Evolutionary conservation across 2,113 vertebrate species (phyloP).

Genomic region (Hydropotes inermis): DNA sequence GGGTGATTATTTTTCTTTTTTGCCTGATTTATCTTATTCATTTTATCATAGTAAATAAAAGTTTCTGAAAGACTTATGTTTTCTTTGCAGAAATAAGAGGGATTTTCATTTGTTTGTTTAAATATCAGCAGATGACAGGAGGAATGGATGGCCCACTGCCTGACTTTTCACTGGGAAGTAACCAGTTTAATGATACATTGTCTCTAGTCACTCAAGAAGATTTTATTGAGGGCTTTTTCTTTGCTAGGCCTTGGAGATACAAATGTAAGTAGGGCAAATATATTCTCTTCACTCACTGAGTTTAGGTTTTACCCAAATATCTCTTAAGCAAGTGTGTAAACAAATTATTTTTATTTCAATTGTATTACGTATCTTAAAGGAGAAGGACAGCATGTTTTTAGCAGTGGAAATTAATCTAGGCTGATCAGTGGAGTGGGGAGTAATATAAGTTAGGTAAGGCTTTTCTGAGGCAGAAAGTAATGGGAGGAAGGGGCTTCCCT

Average conservation of each 20-base stretch:
- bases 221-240: neutral
- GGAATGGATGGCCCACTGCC: neutral
- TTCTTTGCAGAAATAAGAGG: neutral
- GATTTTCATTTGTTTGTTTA: neutral
- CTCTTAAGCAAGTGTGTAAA: neutral
- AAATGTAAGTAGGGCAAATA: neutral
- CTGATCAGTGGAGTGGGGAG: neutral
- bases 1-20: neutral
- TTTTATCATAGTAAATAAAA: neutral
- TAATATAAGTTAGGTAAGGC: neutral
- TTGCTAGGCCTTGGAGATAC: neutral
- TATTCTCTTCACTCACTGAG: neutral
- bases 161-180: neutral
- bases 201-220: neutral
- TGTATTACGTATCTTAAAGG: neutral
- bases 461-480: neutral
- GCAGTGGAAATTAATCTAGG: neutral
- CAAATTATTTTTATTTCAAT: neutral
- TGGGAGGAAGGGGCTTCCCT: neutral
- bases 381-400: neutral
- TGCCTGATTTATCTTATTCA: neutral
- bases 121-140: neutral
- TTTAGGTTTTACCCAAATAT: neutral
- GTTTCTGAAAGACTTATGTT: neutral
- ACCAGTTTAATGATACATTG: neutral